Percentiles rank a stretch among this genome's conserved stretches.
phyloP scores from a whole-genome alignment of 2,113 vertebrate species.

The Trichomycterus rosablanca region DNA sequence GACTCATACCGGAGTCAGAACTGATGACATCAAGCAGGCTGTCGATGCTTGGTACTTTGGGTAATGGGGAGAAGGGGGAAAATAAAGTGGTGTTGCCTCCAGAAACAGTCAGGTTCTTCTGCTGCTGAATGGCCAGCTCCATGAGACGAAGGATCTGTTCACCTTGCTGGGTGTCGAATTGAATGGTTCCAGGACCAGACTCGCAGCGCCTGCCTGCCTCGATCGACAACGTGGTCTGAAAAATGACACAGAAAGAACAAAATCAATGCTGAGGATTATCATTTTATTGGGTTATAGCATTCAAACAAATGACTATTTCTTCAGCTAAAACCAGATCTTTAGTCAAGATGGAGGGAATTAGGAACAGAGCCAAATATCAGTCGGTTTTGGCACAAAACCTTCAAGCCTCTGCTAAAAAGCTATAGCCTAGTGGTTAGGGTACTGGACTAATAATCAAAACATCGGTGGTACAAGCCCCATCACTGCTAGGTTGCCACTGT shows the following conservation, averaged over 20 bases:
- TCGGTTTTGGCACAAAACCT: too few relatives aligned
- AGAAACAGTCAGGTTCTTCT: constrained; percentile 64
- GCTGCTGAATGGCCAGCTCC: constrained; percentile 75
- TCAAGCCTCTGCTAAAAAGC: too few relatives aligned
- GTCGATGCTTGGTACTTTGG: constrained; percentile 37
- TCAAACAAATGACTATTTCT: too few relatives aligned
- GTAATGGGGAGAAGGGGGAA: constrained; percentile 63
- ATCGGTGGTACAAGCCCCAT: too few relatives aligned
- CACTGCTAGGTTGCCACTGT: too few relatives aligned
- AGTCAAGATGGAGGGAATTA: too few relatives aligned
- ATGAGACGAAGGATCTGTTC: constrained; percentile 83
- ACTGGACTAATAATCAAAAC: too few relatives aligned
- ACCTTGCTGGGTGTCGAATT: constrained; percentile 84
- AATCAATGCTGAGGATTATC: not conserved
- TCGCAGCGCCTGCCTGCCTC: constrained; percentile 88
- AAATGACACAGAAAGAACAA: constrained; percentile 7
- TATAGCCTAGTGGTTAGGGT: too few relatives aligned
- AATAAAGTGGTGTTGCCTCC: constrained; percentile 40
- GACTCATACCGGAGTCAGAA: constrained; percentile 15
- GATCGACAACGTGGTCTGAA: constrained; percentile 82
- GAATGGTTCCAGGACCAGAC: constrained; percentile 86
- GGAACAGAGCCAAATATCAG: too few relatives aligned
- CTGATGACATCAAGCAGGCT: constrained; percentile 40
- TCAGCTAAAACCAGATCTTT: too few relatives aligned
- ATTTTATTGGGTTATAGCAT: too few relatives aligned